Conservation (phyloP, 1,140 invertebrate genomes). For the Papilio xuthus region DNA sequence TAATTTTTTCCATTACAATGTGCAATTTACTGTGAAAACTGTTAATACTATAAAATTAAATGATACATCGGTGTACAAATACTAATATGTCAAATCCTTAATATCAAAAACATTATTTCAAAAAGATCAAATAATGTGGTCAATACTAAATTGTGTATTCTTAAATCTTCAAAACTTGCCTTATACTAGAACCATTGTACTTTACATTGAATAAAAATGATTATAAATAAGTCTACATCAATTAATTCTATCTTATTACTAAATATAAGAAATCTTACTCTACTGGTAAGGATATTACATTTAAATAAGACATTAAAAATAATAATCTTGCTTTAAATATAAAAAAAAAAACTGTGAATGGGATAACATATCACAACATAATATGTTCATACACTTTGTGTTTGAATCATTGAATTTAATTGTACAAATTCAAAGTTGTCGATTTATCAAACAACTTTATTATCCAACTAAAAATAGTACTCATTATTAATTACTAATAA, state of each 20-base stretch:
- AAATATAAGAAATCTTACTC: constrained; percentile 11
- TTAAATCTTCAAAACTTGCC: constrained; percentile 21
- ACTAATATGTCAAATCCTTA: constrained; percentile 12
- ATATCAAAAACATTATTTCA: constrained; percentile 23
- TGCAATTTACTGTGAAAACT: constrained; percentile 4
- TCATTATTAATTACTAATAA: too few species aligned
- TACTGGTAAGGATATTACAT: constrained; percentile 3
- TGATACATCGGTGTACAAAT: constrained; percentile 37
- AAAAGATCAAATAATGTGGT: background rate
- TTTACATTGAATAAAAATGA: constrained; percentile 25
- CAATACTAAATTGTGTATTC: background rate
- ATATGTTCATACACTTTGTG: constrained; percentile 36
- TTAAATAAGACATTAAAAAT: constrained; percentile 16
- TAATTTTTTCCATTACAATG: background rate
- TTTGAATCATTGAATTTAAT: constrained; percentile 21
- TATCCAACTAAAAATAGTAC: background rate
- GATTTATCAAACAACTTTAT: constrained; percentile 18
- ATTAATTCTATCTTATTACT: constrained; percentile 6
- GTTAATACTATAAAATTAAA: constrained; percentile 23
- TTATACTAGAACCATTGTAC: constrained; percentile 36
- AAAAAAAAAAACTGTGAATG: constrained; percentile 18
- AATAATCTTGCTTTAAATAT: background rate
- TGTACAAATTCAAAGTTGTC: constrained; percentile 2
- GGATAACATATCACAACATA: constrained; percentile 33
- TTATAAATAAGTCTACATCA: constrained; percentile 2